A percentile compares a stretch with the other conserved stretches of the same genome.
Evolutionary conservation across 1,140 invertebrate species (phyloP).

Genomic region (Yoshiicerus persimilis): DNA sequence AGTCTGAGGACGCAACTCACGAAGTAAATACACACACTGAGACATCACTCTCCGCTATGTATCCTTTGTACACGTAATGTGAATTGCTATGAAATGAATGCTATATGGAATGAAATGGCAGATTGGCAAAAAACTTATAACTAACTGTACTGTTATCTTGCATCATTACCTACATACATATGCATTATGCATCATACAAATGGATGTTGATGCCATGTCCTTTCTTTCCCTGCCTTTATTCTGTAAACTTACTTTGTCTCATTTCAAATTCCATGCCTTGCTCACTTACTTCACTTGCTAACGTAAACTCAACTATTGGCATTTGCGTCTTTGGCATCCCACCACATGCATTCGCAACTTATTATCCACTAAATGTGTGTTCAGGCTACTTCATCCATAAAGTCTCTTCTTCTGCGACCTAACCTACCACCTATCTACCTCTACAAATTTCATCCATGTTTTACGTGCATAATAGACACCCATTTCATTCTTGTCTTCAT

Average conservation of each 20-base stretch:
- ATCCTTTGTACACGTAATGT: neutral
- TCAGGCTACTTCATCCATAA: too few relatives aligned
- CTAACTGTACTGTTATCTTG: conserved; percentile 1
- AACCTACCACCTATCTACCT: neutral
- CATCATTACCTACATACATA: conserved; percentile 5
- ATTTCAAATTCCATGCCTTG: neutral
- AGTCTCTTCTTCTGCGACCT: neutral
- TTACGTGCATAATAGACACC: neutral
- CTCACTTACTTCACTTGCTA: neutral
- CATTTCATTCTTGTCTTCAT: neutral
- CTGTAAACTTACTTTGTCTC: neutral
- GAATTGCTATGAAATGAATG: neutral
- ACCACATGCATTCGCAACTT: neutral
- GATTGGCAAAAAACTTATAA: neutral
- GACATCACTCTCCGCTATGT: neutral
- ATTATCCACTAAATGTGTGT: too few relatives aligned
- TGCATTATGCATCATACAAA: neutral
- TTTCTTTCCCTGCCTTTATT: neutral
- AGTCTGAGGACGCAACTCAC: neutral
- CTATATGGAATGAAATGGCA: neutral
- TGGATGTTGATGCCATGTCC: neutral
- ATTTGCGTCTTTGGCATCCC: neutral
- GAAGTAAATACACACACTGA: neutral
- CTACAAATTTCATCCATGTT: neutral
- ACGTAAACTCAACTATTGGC: neutral